These are phyloP conservation scores for Morbakka virulenta DNA, from an alignment of 30 jellyfish, hydroid and myxozoan species.

Conservation along the genomic window DNA sequence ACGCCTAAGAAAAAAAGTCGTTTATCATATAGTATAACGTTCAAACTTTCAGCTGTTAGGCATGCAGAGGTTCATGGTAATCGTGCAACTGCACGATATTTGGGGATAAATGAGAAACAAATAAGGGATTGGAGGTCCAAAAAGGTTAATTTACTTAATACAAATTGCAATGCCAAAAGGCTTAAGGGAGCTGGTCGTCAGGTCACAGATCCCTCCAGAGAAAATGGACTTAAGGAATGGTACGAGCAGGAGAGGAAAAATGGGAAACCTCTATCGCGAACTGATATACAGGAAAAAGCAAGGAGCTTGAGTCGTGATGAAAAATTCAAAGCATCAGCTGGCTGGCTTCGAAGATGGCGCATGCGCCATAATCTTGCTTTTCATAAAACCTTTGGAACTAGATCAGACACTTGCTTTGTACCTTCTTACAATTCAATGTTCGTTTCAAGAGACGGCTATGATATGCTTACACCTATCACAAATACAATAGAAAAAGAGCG, in stretches of 20 bases:
- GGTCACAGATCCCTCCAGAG: conserved; percentile 13
- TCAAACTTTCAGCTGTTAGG: conserved; percentile 82
- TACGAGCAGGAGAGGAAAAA: conserved; percentile 2
- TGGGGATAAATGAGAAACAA: conserved; percentile 82
- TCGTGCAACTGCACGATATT: conserved; percentile 92
- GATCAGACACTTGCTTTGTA: conserved; percentile 34
- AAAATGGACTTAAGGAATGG: background rate
- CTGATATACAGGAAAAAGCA: conserved; percentile 43
- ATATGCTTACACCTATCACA: conserved; percentile 7
- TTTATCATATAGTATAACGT: conserved; percentile 76
- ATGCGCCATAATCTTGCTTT: conserved; percentile 36
- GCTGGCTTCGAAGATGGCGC: conserved; percentile 74
- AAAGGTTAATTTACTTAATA: conserved; percentile 73
- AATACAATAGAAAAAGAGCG: conserved; percentile 74
- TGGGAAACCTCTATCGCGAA: conserved; percentile 3
- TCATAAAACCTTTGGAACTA: background rate
- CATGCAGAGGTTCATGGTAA: conserved; percentile 92
- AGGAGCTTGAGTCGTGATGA: conserved; percentile 42
- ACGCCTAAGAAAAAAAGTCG: conserved; percentile 60
- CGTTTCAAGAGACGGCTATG: conserved; percentile 38
- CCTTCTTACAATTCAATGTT: conserved; percentile 25
- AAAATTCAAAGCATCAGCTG: conserved; percentile 46
- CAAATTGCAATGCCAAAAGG: conserved; percentile 89
- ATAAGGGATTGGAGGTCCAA: conserved; percentile 93
- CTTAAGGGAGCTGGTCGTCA: conserved; percentile 93